Evolutionary conservation across 2,888 invertebrate genomes (phyloP).

Genomic region (Ochropacha duplaris): DNA sequence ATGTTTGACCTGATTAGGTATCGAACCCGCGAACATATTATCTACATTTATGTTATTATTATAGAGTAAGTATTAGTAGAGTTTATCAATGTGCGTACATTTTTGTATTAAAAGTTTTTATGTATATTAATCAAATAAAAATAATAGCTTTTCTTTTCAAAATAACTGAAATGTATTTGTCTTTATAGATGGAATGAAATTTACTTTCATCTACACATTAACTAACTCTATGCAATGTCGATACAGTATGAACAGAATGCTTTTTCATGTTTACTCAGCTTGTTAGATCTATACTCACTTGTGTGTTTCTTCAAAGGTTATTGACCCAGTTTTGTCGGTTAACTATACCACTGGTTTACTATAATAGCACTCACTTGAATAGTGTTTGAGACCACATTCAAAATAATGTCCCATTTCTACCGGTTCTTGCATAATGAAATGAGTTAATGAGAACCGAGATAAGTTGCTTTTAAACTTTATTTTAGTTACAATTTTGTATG

Average conservation of each 20-base stretch:
- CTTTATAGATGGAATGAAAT: slow-evolving; percentile 6
- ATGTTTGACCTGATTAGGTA: no score
- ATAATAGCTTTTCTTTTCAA: no score
- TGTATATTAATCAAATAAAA: no score
- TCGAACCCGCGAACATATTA: no score
- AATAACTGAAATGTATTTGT: slow-evolving; percentile 6
- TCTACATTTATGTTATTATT: no score
- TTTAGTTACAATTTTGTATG: not conserved
- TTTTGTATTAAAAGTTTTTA: no score
- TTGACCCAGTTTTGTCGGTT: slow-evolving; percentile 63
- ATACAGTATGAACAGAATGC: slow-evolving; percentile 32
- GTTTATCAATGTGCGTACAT: no score
- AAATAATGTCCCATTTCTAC: slow-evolving; percentile 7
- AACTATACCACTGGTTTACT: slow-evolving; percentile 28
- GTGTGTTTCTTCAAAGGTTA: slow-evolving; percentile 62
- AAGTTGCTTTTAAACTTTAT: not conserved
- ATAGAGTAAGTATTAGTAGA: no score
- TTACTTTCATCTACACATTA: slow-evolving; percentile 4
- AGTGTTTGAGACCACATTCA: slow-evolving; percentile 24
- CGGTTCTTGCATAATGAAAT: not conserved
- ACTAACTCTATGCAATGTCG: slow-evolving; percentile 10
- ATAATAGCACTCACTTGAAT: slow-evolving; percentile 13
- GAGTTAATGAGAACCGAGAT: not conserved
- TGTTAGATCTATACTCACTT: slow-evolving; percentile 52
- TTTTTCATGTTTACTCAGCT: slow-evolving; percentile 49